Evolutionary conservation across 2,888 invertebrate genomes (phyloP).

Genomic region (Epinotia nisella): DNA sequence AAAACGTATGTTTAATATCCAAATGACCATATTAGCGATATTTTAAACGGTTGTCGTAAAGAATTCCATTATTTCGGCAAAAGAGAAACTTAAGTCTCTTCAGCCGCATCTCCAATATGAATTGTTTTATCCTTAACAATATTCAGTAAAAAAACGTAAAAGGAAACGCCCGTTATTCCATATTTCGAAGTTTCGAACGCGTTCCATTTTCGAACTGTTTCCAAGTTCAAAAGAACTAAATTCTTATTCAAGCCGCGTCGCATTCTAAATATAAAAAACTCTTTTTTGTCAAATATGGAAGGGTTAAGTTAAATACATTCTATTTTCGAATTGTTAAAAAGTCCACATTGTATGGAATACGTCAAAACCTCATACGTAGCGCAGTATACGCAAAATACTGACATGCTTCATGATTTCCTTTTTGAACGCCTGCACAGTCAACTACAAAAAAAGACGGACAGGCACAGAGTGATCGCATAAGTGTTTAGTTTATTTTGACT

Average conservation of each 20-base stretch:
- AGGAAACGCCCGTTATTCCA: slow-evolving; percentile 66
- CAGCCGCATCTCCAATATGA: slow-evolving; percentile 39
- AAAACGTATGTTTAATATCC: slow-evolving; percentile 21
- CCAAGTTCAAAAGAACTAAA: slow-evolving; percentile 80
- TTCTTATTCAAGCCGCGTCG: slow-evolving; percentile 78
- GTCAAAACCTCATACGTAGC: slow-evolving; percentile 79
- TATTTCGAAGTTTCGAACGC: slow-evolving; percentile 65
- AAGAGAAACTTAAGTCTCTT: slow-evolving; percentile 45
- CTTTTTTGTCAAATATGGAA: slow-evolving; percentile 85
- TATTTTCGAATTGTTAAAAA: slow-evolving; percentile 85
- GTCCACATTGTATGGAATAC: slow-evolving; percentile 84
- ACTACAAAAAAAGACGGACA: too few relatives aligned
- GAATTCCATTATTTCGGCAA: slow-evolving; percentile 42
- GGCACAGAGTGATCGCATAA: too few relatives aligned
- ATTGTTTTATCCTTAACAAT: slow-evolving; percentile 54
- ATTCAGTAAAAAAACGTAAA: slow-evolving; percentile 52
- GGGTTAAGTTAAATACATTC: slow-evolving; percentile 85
- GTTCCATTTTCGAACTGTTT: slow-evolving; percentile 76
- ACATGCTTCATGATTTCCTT: slow-evolving; percentile 46
- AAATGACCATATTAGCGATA: slow-evolving; percentile 15
- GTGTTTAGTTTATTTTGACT: too few relatives aligned
- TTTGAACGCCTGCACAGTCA: background rate
- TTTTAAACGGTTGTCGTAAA: slow-evolving; percentile 13
- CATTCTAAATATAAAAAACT: slow-evolving; percentile 82
- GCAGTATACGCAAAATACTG: slow-evolving; percentile 58